A percentile compares a stretch with the other conserved stretches of the same genome.
Conservation (phyloP, 2,797 vertebrate genomes). For the Pelobates cultripes region DNA sequence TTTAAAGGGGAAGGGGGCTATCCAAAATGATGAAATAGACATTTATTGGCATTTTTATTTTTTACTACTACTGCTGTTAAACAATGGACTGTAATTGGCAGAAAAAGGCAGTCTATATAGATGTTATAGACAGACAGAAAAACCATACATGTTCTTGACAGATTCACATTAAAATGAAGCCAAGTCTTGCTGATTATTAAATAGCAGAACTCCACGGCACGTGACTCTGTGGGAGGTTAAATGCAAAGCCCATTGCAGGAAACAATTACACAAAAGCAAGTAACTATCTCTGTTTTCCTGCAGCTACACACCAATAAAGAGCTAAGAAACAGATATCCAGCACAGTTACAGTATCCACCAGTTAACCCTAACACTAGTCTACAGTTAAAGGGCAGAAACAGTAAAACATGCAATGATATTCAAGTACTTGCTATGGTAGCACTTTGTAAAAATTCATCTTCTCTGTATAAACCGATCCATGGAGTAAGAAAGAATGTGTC, state of each 20-base stretch:
- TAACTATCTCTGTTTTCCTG: conserved; percentile 58
- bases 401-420: no score
- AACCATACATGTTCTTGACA: neutral
- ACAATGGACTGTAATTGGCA: no score
- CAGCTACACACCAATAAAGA: conserved; percentile 62
- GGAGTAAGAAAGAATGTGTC: no score
- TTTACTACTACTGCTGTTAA: no score
- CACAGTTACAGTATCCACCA: neutral
- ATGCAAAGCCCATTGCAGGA: conserved; percentile 66
- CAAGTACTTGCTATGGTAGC: no score
- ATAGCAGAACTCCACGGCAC: conserved; percentile 57
- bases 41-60: no score
- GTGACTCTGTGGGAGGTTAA: conserved; percentile 54
- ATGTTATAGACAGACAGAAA: neutral
- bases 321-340: conserved; percentile 14
- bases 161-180: neutral
- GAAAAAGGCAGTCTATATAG: no score
- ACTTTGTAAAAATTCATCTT: no score
- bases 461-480: no score
- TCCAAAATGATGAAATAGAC: no score
- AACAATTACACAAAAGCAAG: conserved; percentile 60
- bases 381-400: no score
- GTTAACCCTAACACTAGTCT: neutral
- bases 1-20: no score
- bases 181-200: conserved; percentile 42